These are phyloP conservation scores for Megaleporinus macrocephalus DNA, from an alignment of 2,113 vertebrate species.

Conservation along the genomic window DNA sequence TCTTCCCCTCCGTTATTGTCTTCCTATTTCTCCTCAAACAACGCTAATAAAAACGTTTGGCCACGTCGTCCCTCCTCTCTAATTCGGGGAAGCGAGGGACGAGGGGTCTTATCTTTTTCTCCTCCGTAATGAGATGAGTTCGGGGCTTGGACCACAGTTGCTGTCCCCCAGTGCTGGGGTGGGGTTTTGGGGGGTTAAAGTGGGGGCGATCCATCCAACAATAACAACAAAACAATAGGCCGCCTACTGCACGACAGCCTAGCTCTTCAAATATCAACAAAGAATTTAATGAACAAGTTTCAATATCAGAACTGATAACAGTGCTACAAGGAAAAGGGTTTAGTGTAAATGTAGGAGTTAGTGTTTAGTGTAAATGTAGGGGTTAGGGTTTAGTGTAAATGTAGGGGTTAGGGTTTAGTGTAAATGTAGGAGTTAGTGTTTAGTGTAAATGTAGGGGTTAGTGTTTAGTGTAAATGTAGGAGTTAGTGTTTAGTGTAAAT, in stretches of 20 bases:
- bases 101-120: conserved; percentile 74
- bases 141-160: conserved; percentile 78
- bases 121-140: conserved; percentile 80
- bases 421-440: too few relatives aligned
- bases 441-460: too few relatives aligned
- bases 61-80: conserved; percentile 69
- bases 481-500: too few relatives aligned
- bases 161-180: conserved; percentile 61
- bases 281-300: too few relatives aligned
- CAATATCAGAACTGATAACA: too few relatives aligned
- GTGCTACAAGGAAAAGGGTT: too few relatives aligned
- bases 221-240: conserved; percentile 68
- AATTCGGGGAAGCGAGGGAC: conserved; percentile 70
- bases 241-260: conserved; percentile 54
- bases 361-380: too few relatives aligned
- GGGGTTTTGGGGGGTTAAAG: conserved; percentile 43
- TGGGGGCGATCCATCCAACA: conserved; percentile 63
- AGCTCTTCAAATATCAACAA: too few relatives aligned
- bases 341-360: too few relatives aligned
- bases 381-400: too few relatives aligned
- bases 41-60: conserved; percentile 71
- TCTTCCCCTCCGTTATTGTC: conserved; percentile 61
- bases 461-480: too few relatives aligned
- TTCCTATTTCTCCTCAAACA: conserved; percentile 72
- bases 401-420: too few relatives aligned